Conservation (phyloP, 2,113 vertebrate species). For the Camelus bactrianus region DNA sequence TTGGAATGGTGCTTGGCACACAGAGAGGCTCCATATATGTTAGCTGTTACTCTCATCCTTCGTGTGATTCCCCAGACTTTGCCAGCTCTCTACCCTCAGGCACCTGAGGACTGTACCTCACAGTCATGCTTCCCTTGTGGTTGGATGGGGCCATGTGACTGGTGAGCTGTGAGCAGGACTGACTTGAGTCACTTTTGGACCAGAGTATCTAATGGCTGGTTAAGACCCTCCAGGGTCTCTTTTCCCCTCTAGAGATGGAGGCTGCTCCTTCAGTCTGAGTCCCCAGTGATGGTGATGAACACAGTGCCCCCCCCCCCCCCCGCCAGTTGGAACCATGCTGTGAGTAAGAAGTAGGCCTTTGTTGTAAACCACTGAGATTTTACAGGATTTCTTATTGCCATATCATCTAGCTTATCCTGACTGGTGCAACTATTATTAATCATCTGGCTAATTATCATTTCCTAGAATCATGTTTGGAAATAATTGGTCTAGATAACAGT, state of each 20-base stretch:
- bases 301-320: background rate
- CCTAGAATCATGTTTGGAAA: background rate
- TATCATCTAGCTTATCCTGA: background rate
- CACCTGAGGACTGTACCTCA: background rate
- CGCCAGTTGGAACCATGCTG: background rate
- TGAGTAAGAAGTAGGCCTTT: background rate
- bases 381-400: background rate
- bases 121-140: background rate
- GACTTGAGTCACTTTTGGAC: background rate
- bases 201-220: background rate
- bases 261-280: background rate
- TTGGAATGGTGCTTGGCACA: background rate
- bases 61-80: background rate
- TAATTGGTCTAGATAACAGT: background rate
- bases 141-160: background rate
- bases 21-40: background rate
- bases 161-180: background rate
- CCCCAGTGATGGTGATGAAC: background rate
- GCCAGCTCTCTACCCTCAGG: background rate
- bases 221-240: background rate
- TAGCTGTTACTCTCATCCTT: background rate
- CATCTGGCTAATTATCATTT: background rate
- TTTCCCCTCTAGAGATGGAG: background rate
- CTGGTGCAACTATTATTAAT: background rate
- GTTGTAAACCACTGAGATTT: slow-evolving; percentile 19